phyloP scores from a whole-genome alignment of 2,113 vertebrate species.

The Egretta garzetta region DNA sequence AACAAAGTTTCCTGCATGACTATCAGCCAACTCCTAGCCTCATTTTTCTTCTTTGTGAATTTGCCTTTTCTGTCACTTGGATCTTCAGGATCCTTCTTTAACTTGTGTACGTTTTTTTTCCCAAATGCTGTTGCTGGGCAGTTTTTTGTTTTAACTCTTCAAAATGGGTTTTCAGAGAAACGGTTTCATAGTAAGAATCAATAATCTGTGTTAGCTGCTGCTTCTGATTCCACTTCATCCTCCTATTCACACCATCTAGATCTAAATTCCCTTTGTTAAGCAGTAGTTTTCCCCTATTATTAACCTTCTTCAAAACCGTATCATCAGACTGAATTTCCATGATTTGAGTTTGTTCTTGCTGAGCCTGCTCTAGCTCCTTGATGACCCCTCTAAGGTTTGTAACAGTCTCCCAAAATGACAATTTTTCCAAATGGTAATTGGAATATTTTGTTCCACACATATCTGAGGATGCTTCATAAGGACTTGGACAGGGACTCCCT shows the following conservation, averaged over 20 bases:
- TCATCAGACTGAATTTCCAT: constrained; percentile 4
- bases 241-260: constrained; percentile 5
- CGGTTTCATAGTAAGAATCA: constrained; percentile 12
- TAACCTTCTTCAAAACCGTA: background rate
- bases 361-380: background rate
- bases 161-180: constrained; percentile 11
- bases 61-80: constrained; percentile 46
- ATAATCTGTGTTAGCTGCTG: constrained; percentile 13
- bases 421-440: background rate
- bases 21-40: background rate
- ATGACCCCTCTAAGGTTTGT: constrained; percentile 11
- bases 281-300: background rate
- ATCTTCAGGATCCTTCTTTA: constrained; percentile 27
- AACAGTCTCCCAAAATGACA: background rate
- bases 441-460: background rate
- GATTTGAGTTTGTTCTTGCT: constrained; percentile 8
- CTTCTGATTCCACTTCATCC: background rate
- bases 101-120: background rate
- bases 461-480: background rate
- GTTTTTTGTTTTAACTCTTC: constrained; percentile 8
- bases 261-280: background rate
- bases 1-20: background rate
- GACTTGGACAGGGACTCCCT: background rate
- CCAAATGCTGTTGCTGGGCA: background rate
- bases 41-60: constrained; percentile 27